Evolutionary conservation across 2,888 invertebrate genomes (phyloP).

Genomic region (Lasiommata megera): DNA sequence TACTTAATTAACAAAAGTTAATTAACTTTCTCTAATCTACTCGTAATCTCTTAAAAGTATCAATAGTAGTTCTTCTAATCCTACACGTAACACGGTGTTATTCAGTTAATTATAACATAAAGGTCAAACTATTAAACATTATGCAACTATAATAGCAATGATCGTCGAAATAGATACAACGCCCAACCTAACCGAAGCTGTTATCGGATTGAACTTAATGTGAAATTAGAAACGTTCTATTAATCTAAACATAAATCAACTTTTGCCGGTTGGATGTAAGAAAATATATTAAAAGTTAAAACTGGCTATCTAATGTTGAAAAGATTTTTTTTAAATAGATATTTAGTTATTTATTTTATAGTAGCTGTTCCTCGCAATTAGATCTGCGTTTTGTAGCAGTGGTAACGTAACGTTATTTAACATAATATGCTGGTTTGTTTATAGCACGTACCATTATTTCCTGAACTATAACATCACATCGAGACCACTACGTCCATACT

Average conservation of each 20-base stretch:
- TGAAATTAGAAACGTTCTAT: not conserved
- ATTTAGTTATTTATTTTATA: too few species aligned
- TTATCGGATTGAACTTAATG: not conserved
- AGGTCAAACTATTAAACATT: conserved; percentile 23
- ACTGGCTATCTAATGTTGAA: too few species aligned
- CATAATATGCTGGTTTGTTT: too few species aligned
- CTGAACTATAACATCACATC: too few species aligned
- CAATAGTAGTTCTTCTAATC: conserved; percentile 19
- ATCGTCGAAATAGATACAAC: conserved; percentile 3
- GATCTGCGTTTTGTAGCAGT: too few species aligned
- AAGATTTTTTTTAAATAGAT: too few species aligned
- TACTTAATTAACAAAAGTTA: not conserved
- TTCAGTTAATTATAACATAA: conserved; percentile 22
- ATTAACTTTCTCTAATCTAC: conserved; percentile 11
- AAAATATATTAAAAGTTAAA: too few species aligned
- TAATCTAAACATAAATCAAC: not conserved
- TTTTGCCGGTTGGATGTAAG: too few species aligned
- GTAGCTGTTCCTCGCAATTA: too few species aligned
- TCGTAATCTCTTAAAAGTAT: conserved; percentile 1
- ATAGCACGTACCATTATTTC: too few species aligned
- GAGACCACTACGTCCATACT: too few species aligned
- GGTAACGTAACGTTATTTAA: too few species aligned
- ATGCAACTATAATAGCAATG: conserved; percentile 15
- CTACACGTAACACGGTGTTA: conserved; percentile 17
- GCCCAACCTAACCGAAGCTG: not conserved